phyloP scores from a whole-genome alignment of 2,113 vertebrate species.

The Suricata suricatta region DNA sequence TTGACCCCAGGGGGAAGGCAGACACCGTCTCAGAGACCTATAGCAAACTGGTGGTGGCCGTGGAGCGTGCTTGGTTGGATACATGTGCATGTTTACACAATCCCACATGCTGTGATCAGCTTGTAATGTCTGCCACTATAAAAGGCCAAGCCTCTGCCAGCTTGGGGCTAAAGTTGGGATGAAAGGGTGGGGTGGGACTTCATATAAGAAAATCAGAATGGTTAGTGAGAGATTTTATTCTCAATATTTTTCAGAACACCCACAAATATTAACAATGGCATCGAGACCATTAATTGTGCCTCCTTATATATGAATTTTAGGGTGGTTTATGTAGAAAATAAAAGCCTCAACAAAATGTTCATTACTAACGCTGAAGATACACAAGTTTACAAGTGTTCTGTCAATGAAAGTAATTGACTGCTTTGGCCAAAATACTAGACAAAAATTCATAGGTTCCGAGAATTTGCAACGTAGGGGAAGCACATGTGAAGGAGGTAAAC shows the following conservation, averaged over 20 bases:
- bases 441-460: not conserved
- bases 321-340: not conserved
- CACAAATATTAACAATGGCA: not conserved
- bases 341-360: conserved; percentile 1
- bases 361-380: not conserved
- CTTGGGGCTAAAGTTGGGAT: not conserved
- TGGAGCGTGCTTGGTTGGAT: not conserved
- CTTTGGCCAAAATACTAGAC: not conserved
- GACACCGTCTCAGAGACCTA: not conserved
- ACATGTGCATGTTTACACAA: not conserved
- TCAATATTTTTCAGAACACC: not conserved
- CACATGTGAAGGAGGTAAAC: not conserved
- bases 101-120: not conserved
- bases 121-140: not conserved
- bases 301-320: not conserved
- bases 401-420: not conserved
- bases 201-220: not conserved
- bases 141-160: not conserved
- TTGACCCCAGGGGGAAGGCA: not conserved
- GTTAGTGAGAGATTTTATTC: conserved; percentile 6
- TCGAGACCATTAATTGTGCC: not conserved
- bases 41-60: not conserved
- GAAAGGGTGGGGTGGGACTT: not conserved
- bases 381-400: not conserved
- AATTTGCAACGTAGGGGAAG: not conserved